Base-by-base conservation (phyloP, 2,888 invertebrate species). In the Aphrophora alni region DNA sequence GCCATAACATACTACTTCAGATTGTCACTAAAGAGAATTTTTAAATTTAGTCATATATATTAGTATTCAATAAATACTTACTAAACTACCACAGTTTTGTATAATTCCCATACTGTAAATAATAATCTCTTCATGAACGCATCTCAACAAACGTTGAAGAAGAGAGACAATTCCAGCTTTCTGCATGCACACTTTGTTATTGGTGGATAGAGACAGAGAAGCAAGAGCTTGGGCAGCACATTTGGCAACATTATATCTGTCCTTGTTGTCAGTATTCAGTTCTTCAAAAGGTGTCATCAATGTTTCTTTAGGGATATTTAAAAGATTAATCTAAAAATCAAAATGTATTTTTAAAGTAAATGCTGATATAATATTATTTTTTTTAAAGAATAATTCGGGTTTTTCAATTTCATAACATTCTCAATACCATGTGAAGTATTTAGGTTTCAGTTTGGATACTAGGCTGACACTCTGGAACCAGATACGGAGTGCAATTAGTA, bases 221-320 rank as follows among this genome's bases (percentile, higher is more conserved):
- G 97, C 97, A 3, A 98, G 88, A 0, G 97, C 97, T 85, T 94
- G 93, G 0, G 97, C 95, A 0, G 95, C 95, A 14, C 94, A 95
- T 82, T 93, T 91, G 0, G 94, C 94, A 82, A 95, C 94, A 81
- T 93, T 91, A 69, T 95, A 75, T 70, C 81, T 82, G 78, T 83
- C 80, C 38, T 80, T 26, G 38, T 82, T 81, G 14, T 75, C 33
- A 7, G 82, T 80, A 1, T 33, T 78, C 17, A 82, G 38, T n/a
- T 27, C n/a, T 10, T 44, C 24, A 10, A 74, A 73, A 17, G 81
- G 81, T 4, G 82, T 81, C 24, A 81, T 59, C n/a, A 83, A 79
- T 24, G 81, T 38, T n/a, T 73, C 76, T 72, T 80, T 83, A 7
- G 81, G 78, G 14, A 83, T 82, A 33, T 83, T 82, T 27, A 83